Evolutionary conservation across 2,888 invertebrate species (phyloP).

Genomic region (Mesoligia furuncula): DNA sequence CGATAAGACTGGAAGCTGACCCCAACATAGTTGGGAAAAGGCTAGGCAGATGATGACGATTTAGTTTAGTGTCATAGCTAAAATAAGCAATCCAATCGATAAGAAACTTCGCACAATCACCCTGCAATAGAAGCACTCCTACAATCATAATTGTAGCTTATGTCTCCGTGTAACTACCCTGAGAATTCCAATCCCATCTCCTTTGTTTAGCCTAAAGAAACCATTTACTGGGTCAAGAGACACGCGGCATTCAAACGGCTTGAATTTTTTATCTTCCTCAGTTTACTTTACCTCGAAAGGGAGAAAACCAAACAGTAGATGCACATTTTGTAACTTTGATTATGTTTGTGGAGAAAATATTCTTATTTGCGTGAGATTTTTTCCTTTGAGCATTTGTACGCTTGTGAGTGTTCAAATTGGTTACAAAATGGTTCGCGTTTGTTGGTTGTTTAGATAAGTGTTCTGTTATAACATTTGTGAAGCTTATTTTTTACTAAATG

Average conservation of each 20-base stretch:
- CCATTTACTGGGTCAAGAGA: slow-evolving; percentile 46
- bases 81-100: neutral
- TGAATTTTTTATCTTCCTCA: slow-evolving; percentile 64
- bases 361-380: slow-evolving; percentile 46
- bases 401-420: slow-evolving; percentile 24
- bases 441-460: slow-evolving; percentile 23
- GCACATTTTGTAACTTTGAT: slow-evolving; percentile 59
- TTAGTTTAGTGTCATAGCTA: neutral
- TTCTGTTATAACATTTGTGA: slow-evolving; percentile 17
- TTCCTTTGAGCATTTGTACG: slow-evolving; percentile 18
- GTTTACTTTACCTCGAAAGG: slow-evolving; percentile 45
- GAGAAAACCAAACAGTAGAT: slow-evolving; percentile 51
- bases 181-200: neutral
- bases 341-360: slow-evolving; percentile 52
- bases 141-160: neutral
- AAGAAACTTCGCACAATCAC: neutral
- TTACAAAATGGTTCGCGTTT: slow-evolving; percentile 22
- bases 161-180: neutral
- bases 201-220: slow-evolving; percentile 21
- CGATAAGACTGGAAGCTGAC: neutral
- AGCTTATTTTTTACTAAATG: neutral
- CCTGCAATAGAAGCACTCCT: neutral
- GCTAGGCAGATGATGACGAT: neutral
- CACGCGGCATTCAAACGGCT: slow-evolving; percentile 46
- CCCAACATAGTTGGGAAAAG: neutral